Evolutionary conservation across 1,140 invertebrate genomes (phyloP), one percentile per base, ranked within the genome.

Genomic region (Saccostrea cuccullata): DNA sequence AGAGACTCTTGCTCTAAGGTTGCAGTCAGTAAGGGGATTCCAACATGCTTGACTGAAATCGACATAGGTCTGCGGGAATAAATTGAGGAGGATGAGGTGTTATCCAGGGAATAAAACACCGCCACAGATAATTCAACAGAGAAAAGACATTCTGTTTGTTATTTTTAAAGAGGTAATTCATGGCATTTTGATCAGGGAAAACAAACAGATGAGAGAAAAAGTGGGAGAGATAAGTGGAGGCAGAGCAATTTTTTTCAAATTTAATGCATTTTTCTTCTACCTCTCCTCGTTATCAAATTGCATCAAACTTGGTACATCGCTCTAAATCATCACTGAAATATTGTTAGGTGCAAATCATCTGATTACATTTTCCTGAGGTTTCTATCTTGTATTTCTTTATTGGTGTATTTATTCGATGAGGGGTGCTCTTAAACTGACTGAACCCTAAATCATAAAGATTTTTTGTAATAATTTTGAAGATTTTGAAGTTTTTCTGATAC

Each of bases 91-190:
- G 26, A 77, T 77, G 30, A 36, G 23, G 26, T 77, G 70, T 12
- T 36, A 77, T 77, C 30, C 70, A 77, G 26, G 26, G 26, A 77
- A 77, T 77, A 77, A 77, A 77, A 15, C 26, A 12, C 26, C 12
- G 11, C 70, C 12, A 1, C 3, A 77, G 70, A 77, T 77, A 77
- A 77, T 77, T 77, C 70, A 77, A 15, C 70, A 77, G 70, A 30
- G 70, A 77, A 77, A 77, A 36, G 70, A 77, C 70, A 30, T 77
- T 77, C 70, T 77, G 70, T 77, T 77, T 77, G 26, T 77, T 77
- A 77, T 77, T 77, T 77, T 77, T 77, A 77, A 77, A 77, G 26
- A 30, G 30, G 70, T 77, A 77, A 77, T 77, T 77, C 30, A 77
- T 77, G 70, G 70, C 70, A 77, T 36, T 77, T 77, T 77, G 70